Percentiles rank a stretch among this genome's conserved stretches.
These are phyloP conservation scores for Pantherophis vulpinus DNA, from an alignment of 2,797 vertebrate species.

Conservation along the genomic window DNA sequence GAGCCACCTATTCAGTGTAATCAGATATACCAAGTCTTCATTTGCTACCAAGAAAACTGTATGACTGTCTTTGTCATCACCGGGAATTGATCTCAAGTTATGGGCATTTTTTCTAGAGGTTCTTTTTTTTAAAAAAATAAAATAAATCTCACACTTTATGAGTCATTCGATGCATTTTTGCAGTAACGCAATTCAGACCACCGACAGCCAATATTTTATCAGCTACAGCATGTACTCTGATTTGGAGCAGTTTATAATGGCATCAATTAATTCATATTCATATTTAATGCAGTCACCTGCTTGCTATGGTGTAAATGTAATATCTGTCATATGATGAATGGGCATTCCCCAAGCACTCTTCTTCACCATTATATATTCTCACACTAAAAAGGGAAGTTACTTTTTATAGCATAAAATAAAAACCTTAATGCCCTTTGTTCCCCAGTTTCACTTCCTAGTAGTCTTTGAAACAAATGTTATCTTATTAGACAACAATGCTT, in stretches of 20 bases:
- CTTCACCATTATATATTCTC: constrained; percentile 50
- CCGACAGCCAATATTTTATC: constrained; percentile 34
- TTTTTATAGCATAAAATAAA: background rate
- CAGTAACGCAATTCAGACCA: constrained; percentile 58
- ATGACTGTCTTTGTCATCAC: background rate
- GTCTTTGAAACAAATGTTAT: constrained; percentile 56
- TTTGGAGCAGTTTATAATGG: constrained; percentile 55
- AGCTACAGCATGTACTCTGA: constrained; percentile 30
- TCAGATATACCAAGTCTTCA: background rate
- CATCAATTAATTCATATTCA: constrained; percentile 52
- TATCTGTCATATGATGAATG: constrained; percentile 42
- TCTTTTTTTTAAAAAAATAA: background rate
- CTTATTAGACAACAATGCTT: constrained; percentile 55
- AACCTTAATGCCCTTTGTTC: background rate
- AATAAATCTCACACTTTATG: background rate
- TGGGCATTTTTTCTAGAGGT: background rate
- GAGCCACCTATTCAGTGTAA: too few species aligned
- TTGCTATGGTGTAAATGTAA: constrained; percentile 21
- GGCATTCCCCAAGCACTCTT: constrained; percentile 38
- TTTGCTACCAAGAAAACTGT: background rate
- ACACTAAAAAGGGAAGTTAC: constrained; percentile 53
- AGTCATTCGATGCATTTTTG: constrained; percentile 63
- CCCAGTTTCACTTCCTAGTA: constrained; percentile 43
- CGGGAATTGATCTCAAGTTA: background rate
- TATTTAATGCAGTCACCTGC: constrained; percentile 45